phyloP scores from a whole-genome alignment of 2,888 invertebrate species.

The Adelognathus sp. region DNA sequence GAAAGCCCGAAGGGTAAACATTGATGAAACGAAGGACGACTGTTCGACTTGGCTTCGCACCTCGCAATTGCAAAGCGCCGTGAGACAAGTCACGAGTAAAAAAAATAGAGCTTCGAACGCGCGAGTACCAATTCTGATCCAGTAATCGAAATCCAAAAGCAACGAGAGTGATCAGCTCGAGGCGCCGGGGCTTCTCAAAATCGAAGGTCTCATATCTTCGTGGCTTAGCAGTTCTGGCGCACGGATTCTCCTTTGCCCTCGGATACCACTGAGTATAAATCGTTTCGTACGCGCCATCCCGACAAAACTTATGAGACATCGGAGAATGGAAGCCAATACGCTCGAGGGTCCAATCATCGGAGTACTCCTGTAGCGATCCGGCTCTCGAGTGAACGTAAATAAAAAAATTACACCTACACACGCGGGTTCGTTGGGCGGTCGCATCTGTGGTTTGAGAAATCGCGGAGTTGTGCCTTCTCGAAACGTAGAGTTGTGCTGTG shows the following conservation, averaged over 20 bases:
- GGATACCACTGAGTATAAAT: constrained; percentile 58
- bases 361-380: constrained; percentile 35
- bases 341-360: constrained; percentile 63
- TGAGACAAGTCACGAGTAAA: not conserved
- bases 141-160: constrained; percentile 31
- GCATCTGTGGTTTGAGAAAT: constrained; percentile 20
- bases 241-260: constrained; percentile 40
- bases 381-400: constrained; percentile 55
- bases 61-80: not conserved
- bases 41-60: not conserved
- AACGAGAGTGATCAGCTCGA: constrained; percentile 38
- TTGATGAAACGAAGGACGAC: constrained; percentile 1
- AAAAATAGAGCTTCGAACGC: not conserved
- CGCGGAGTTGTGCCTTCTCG: not conserved
- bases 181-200: constrained; percentile 56
- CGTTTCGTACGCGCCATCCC: constrained; percentile 43
- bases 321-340: constrained; percentile 58
- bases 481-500: not conserved
- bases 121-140: not conserved
- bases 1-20: not conserved
- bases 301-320: constrained; percentile 63
- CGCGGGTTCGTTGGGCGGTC: not conserved
- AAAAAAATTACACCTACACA: constrained; percentile 60
- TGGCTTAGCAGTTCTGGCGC: constrained; percentile 34
- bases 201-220: constrained; percentile 53